These are phyloP conservation scores for Clunio marinus DNA, from an alignment of 2,888 invertebrate species.

Conservation along the genomic window DNA sequence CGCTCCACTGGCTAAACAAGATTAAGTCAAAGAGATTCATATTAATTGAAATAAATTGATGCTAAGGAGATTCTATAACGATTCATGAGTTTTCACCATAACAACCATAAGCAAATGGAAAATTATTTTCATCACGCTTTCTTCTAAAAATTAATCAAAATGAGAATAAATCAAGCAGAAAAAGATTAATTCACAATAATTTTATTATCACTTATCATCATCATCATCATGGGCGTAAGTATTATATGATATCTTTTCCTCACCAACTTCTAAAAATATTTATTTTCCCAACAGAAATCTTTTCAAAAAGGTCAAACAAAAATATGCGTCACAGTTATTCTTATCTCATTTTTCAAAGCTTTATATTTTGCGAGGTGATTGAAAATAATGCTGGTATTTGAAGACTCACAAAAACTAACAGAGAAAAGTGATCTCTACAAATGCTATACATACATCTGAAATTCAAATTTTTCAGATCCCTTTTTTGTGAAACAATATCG, in stretches of 20 bases:
- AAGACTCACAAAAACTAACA: background rate
- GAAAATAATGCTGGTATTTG: background rate
- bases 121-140: constrained; percentile 29
- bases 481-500: background rate
- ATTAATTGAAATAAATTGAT: constrained; percentile 37
- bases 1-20: background rate
- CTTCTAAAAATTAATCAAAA: constrained; percentile 12
- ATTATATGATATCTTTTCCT: background rate
- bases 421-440: constrained; percentile 8
- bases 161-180: constrained; percentile 29
- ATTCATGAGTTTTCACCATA: constrained; percentile 2
- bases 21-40: constrained; percentile 4
- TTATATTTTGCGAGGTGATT: too few species aligned
- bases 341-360: too few species aligned
- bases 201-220: constrained; percentile 35
- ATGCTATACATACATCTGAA: constrained; percentile 14
- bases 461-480: constrained; percentile 27
- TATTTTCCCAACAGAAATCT: too few species aligned
- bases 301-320: too few species aligned
- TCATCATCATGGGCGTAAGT: background rate
- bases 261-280: too few species aligned
- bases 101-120: background rate
- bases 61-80: background rate
- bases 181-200: constrained; percentile 24
- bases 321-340: too few species aligned